Evolutionary conservation across 2,888 invertebrate genomes (phyloP), one percentile per base, ranked within the genome.

Genomic region (Dioctria linearis): DNA sequence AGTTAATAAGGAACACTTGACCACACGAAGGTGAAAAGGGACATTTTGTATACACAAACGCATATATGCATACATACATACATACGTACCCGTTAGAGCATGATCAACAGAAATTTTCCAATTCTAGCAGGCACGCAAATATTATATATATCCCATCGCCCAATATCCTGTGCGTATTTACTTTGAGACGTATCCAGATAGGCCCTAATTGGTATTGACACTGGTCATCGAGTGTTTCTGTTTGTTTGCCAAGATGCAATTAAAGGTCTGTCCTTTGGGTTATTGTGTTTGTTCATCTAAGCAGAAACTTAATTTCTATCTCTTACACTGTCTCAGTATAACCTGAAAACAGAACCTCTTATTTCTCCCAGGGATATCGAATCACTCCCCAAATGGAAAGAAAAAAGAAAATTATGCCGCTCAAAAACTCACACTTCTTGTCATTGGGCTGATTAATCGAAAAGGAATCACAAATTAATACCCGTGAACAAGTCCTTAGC

Each of bases 381-480:
- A 79, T 79, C 79, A 79, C 71, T 61, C 71, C 79, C 61, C 63
- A 73, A 42, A 25, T 37, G 49, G 25, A 75, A 39, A 25, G 13
- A 69, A 25, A 25, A 13, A 8, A 42, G 13, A 49, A 49, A n/a
- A 42, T 59, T 6, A 42, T 51, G 13, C 13, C 25, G 13, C 13
- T 54, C 54, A 59, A 79, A 67, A 67, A 40, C 69, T 61, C 43
- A 69, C 49, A 67, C 11, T 66, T 13, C 66, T 57, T 25, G 67
- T 66, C 54, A 78, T 66, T 51, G 67, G 25, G 51, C 79, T 49
- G 69, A 71, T 81, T 79, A 82, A 82, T 81, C 80, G 65, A 79
- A 82, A 81, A 81, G 69, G 80, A 81, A 82, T 81, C 81, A 80
- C 82, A 82, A 82, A 82, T 81, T 82, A 81, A 82, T 82, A 81